phyloP scores from a whole-genome alignment of 1,140 invertebrate genomes.

The Drosophila burlai region DNA sequence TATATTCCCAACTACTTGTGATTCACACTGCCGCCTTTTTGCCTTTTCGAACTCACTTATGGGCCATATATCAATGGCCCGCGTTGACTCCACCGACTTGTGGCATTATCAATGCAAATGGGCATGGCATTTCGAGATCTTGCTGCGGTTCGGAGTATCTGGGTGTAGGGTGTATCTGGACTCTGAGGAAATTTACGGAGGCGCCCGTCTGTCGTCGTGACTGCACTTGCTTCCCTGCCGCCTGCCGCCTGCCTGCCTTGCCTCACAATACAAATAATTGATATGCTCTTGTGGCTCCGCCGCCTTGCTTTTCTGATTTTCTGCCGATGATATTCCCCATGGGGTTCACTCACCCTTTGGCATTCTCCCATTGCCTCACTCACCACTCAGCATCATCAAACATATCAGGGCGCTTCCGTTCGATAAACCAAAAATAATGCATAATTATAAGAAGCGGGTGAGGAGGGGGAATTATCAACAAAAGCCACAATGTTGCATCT shows the following conservation, averaged over 20 bases:
- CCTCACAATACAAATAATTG: conserved; percentile 75
- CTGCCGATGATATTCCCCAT: conserved; percentile 13
- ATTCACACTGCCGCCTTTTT: conserved; percentile 65
- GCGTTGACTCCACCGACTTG: conserved; percentile 32
- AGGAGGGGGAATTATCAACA: conserved; percentile 8
- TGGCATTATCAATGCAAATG: conserved; percentile 70
- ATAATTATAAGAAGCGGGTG: conserved; percentile 2
- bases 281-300: conserved; percentile 48
- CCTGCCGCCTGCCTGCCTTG: background rate
- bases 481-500: conserved; percentile 4
- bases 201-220: conserved; percentile 35
- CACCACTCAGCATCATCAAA: conserved; percentile 4
- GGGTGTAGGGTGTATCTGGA: background rate
- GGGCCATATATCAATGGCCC: conserved; percentile 54
- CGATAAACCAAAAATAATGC: conserved; percentile 51
- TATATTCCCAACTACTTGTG: conserved; percentile 44
- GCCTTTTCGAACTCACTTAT: conserved; percentile 42
- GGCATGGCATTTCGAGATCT: conserved; percentile 35
- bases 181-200: conserved; percentile 13
- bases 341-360: conserved; percentile 22
- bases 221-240: conserved; percentile 22
- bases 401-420: conserved; percentile 61
- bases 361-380: background rate
- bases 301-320: conserved; percentile 23
- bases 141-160: background rate